Conservation (phyloP, 35 echinoderm and acorn worm species). For the Patiria miniata region DNA sequence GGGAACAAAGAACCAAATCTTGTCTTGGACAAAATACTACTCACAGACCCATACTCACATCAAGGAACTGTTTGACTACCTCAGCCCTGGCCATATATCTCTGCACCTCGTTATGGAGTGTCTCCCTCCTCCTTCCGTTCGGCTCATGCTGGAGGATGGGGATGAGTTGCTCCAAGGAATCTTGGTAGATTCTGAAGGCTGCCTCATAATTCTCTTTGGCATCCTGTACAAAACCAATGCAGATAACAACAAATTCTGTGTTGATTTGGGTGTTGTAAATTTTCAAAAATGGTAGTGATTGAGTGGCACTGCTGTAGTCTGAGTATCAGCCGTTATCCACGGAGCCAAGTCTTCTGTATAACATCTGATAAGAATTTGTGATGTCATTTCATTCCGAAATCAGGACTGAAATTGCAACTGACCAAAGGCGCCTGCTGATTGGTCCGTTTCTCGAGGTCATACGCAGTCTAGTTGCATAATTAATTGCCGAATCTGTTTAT, state of each 20-base stretch:
- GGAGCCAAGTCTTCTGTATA: too few species aligned
- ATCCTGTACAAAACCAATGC: slow-evolving; percentile 25
- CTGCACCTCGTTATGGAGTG: slow-evolving; percentile 44
- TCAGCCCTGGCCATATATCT: slow-evolving; percentile 61
- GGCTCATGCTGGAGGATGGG: slow-evolving; percentile 53
- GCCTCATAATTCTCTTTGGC: slow-evolving; percentile 42
- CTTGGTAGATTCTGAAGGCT: slow-evolving; percentile 54
- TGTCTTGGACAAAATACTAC: too few species aligned
- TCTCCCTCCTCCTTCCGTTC: slow-evolving; percentile 41
- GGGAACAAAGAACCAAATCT: too few species aligned
- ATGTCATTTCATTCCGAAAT: too few species aligned
- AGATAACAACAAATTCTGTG: not conserved
- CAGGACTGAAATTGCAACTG: too few species aligned
- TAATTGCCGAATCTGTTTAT: too few species aligned
- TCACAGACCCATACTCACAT: not conserved
- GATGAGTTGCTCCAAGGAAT: slow-evolving; percentile 31
- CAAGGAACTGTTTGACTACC: slow-evolving; percentile 32
- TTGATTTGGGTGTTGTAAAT: not conserved
- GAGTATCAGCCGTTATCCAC: too few species aligned
- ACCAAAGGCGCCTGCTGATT: too few species aligned
- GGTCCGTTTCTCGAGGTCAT: too few species aligned
- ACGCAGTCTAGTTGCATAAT: too few species aligned
- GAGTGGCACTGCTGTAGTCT: not conserved
- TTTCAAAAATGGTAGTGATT: not conserved
- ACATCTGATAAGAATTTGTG: too few species aligned